These are phyloP conservation scores for Ypsolopha sequella DNA, from an alignment of 2,888 invertebrate genomes.

Conservation along the genomic window DNA sequence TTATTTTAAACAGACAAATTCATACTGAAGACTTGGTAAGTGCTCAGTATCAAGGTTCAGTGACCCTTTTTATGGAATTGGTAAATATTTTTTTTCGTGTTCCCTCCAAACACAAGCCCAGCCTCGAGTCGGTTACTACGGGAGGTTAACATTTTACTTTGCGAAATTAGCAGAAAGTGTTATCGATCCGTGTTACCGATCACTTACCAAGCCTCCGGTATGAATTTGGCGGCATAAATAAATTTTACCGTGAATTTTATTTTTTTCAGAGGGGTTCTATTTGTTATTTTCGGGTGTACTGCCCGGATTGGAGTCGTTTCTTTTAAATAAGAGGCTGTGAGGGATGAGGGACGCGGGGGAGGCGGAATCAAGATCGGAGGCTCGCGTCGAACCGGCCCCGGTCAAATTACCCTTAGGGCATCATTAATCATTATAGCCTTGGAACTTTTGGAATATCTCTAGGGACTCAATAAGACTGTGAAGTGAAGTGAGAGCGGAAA, in stretches of 20 bases:
- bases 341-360: conserved; percentile 20
- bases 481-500: not conserved
- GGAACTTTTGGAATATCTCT: not conserved
- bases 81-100: too few species aligned
- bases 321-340: conserved; percentile 38
- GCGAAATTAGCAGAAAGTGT: too few species aligned
- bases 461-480: not conserved
- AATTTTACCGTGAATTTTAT: too few species aligned
- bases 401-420: conserved; percentile 23
- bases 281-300: conserved; percentile 22
- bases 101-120: too few species aligned
- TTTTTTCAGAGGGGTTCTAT: not conserved
- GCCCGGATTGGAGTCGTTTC: conserved; percentile 29
- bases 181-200: too few species aligned
- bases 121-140: too few species aligned
- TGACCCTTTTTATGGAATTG: too few species aligned
- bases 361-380: conserved; percentile 49
- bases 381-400: conserved; percentile 34
- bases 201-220: too few species aligned
- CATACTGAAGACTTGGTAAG: too few species aligned
- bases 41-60: too few species aligned
- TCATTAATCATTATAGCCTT: not conserved
- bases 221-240: too few species aligned
- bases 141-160: too few species aligned
- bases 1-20: not conserved